Evolutionary conservation across 2,797 vertebrate species (phyloP).

Genomic region (Macropus fuliginosus): DNA sequence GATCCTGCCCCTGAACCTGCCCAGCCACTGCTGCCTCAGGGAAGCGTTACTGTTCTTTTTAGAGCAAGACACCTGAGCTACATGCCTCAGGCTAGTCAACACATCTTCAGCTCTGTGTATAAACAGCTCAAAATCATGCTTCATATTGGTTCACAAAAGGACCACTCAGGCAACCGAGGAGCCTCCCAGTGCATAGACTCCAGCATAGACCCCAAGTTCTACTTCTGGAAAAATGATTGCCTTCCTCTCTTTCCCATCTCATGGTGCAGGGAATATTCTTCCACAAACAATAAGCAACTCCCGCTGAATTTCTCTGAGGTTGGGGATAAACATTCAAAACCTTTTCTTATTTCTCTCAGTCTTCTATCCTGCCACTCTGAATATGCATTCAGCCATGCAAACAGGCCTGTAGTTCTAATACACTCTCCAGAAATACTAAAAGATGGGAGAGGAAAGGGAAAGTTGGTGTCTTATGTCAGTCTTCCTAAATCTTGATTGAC

Average conservation of each 20-base stretch:
- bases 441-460: neutral
- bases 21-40: neutral
- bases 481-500: neutral
- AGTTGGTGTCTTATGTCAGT: neutral
- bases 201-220: neutral
- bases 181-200: neutral
- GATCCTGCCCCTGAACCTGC: neutral
- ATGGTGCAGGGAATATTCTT: neutral
- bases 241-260: neutral
- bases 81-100: neutral
- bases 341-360: neutral
- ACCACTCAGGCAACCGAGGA: neutral
- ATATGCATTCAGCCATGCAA: neutral
- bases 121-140: neutral
- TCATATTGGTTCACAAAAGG: neutral
- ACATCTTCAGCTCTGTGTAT: neutral
- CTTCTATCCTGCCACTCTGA: neutral
- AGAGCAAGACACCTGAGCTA: neutral
- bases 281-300: neutral
- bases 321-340: neutral
- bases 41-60: neutral
- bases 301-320: neutral
- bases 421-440: neutral
- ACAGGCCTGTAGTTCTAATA: neutral
- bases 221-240: neutral